Conservation (phyloP, 37 sponge, comb jelly and placozoan species). For the Chondrosia reniformis region DNA sequence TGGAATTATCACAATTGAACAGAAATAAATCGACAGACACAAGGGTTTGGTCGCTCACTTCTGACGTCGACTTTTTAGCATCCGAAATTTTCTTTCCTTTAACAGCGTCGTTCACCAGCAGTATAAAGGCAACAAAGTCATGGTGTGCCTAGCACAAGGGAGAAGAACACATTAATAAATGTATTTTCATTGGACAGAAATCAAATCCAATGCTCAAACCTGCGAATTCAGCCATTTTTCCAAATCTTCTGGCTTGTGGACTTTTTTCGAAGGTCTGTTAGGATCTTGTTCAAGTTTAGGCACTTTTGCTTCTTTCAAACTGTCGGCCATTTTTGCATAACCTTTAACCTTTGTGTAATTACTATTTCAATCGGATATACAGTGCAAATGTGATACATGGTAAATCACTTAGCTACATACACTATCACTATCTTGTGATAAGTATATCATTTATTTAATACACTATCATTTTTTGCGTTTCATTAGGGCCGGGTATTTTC, state of each 20-base stretch:
- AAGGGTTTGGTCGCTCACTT: too few relatives aligned
- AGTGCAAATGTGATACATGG: too few relatives aligned
- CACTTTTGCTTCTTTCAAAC: conserved; percentile 1
- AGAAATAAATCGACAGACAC: too few relatives aligned
- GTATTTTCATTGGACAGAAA: neutral
- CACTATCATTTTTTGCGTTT: too few relatives aligned
- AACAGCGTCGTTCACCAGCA: conserved; percentile 60
- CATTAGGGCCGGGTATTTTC: too few relatives aligned
- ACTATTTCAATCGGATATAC: too few relatives aligned
- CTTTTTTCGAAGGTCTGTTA: conserved; percentile 7
- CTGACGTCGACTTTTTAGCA: conserved; percentile 34
- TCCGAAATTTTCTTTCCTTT: conserved; percentile 56
- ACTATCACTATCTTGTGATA: too few relatives aligned
- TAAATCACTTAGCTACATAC: too few relatives aligned
- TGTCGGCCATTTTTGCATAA: conserved; percentile 16
- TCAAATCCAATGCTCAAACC: conserved; percentile 18
- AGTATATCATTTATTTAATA: too few relatives aligned
- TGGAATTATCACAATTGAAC: too few relatives aligned
- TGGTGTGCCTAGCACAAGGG: conserved; percentile 49
- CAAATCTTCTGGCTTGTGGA: conserved; percentile 46
- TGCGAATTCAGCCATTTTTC: conserved; percentile 61
- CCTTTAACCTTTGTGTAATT: too few relatives aligned
- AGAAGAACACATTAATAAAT: neutral
- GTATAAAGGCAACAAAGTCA: conserved; percentile 64
- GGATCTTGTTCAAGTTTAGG: neutral